A percentile compares a stretch with the other conserved stretches of the same genome.
phyloP scores from a whole-genome alignment of 2,888 invertebrate species.

The Agapostemon virescens region DNA sequence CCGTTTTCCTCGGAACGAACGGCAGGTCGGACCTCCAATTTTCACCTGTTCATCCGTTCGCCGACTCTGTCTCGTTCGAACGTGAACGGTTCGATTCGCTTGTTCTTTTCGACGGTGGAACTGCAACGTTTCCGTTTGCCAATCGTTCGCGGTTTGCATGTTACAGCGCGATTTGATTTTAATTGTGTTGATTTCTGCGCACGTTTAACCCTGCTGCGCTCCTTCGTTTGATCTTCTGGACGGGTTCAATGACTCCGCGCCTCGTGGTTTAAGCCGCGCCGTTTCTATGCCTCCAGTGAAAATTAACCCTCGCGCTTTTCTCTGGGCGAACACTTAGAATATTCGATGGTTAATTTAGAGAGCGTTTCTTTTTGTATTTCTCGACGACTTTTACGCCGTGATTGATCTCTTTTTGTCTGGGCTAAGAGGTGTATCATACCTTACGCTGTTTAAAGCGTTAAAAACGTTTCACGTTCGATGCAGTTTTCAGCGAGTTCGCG shows the following conservation, averaged over 20 bases:
- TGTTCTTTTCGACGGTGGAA: not conserved
- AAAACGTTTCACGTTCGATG: not conserved
- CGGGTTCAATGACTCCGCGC: not conserved
- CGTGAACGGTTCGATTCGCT: not conserved
- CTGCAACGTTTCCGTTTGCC: not conserved
- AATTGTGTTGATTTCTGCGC: not conserved
- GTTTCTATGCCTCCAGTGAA: not conserved
- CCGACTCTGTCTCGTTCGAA: not conserved
- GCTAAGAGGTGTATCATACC: too few relatives aligned
- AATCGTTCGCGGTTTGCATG: not conserved
- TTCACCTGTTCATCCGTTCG: conserved; percentile 9
- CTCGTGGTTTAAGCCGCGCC: not conserved
- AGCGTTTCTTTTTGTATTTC: too few relatives aligned
- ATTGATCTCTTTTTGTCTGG: not conserved
- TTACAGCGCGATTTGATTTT: not conserved
- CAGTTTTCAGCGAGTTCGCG: not conserved
- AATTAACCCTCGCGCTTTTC: not conserved
- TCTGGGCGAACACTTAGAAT: not conserved
- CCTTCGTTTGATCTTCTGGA: not conserved
- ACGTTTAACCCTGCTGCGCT: not conserved
- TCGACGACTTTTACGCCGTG: not conserved
- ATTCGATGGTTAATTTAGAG: not conserved
- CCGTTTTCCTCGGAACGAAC: not conserved
- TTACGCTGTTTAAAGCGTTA: too few relatives aligned
- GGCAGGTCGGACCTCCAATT: conserved; percentile 12